phyloP scores from a whole-genome alignment of 1,140 invertebrate genomes.

The Himalopsyche phryganea region DNA sequence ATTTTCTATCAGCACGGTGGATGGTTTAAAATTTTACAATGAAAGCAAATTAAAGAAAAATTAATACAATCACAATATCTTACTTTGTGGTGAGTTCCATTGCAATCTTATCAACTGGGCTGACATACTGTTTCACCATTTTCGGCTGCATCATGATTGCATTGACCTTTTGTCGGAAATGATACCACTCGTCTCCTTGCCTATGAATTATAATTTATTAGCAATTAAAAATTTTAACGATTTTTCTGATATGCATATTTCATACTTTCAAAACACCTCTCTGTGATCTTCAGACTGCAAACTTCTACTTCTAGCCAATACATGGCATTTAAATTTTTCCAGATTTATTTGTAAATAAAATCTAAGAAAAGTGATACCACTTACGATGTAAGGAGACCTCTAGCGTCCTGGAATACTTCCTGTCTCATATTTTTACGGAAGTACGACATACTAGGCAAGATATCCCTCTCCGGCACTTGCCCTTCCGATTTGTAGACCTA shows the following conservation, averaged over 20 bases:
- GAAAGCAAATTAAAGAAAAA: too few species aligned
- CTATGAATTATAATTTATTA: constrained; percentile 7
- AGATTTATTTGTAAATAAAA: too few species aligned
- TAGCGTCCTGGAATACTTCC: constrained; percentile 23
- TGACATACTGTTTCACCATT: constrained; percentile 22
- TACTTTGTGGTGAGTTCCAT: constrained; percentile 24
- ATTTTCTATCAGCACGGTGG: not conserved
- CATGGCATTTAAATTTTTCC: too few species aligned
- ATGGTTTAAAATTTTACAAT: too few species aligned
- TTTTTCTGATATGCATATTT: not conserved
- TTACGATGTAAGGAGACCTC: constrained; percentile 25
- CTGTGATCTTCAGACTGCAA: too few species aligned
- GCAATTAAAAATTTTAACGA: not conserved
- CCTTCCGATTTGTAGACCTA: constrained; percentile 28
- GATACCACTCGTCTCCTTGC: constrained; percentile 26
- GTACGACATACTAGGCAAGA: constrained; percentile 21
- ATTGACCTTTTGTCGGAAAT: constrained; percentile 30
- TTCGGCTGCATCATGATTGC: constrained; percentile 33
- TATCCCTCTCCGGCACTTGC: constrained; percentile 12
- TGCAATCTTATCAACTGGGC: constrained; percentile 24
- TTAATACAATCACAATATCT: constrained; percentile 1
- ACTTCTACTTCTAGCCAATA: too few species aligned
- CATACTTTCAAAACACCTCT: too few species aligned
- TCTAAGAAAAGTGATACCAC: too few species aligned
- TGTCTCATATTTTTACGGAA: constrained; percentile 19